Evolutionary conservation across 2,888 invertebrate genomes (phyloP).

Genomic region (Eurytoma adleriae): DNA sequence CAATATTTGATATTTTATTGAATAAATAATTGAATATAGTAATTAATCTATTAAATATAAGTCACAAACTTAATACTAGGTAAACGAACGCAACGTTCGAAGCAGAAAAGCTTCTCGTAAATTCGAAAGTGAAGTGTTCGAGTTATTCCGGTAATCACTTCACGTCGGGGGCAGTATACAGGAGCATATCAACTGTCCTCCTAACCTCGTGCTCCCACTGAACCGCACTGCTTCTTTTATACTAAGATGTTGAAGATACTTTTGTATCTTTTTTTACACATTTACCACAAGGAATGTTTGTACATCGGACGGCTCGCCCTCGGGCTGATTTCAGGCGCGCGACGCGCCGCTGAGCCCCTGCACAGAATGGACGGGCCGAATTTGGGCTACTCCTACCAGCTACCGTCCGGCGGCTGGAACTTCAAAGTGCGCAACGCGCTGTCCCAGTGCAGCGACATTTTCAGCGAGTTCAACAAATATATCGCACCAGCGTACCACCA

Average conservation of each 20-base stretch:
- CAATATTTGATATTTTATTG: no score
- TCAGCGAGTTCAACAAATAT: conserved; percentile 97
- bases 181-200: background rate
- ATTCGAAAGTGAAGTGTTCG: background rate
- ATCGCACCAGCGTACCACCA: conserved; percentile 98
- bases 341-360: conserved; percentile 17
- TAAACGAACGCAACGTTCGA: background rate
- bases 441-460: conserved; percentile 94
- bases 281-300: conserved; percentile 22
- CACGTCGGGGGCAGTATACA: background rate
- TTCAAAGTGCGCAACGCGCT: conserved; percentile 87
- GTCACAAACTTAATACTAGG: background rate
- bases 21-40: background rate
- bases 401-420: conserved; percentile 87
- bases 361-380: conserved; percentile 77
- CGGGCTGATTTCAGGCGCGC: conserved; percentile 29
- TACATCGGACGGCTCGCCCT: background rate
- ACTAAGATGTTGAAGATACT: conserved; percentile 25
- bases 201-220: conserved; percentile 19
- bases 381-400: conserved; percentile 89
- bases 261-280: conserved; percentile 23
- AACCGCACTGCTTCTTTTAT: background rate
- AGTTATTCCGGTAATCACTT: background rate
- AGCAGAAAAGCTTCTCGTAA: background rate
- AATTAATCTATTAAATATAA: background rate